phyloP scores from a whole-genome alignment of 1,140 invertebrate genomes.

The Chelonus insularis region DNA sequence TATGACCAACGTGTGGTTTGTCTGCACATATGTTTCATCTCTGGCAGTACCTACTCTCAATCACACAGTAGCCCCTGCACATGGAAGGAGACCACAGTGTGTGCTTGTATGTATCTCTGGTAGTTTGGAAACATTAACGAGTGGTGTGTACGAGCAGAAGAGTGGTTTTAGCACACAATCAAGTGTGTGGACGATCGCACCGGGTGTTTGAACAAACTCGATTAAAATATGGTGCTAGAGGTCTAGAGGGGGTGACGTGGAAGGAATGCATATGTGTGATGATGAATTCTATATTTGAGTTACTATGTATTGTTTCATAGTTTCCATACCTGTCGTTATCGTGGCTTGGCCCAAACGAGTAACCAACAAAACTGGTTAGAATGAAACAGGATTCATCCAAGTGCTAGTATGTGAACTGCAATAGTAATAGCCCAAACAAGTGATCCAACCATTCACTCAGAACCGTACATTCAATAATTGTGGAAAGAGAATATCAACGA shows the following conservation, averaged over 20 bases:
- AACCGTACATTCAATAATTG: constrained; percentile 1
- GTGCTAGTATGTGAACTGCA: neutral
- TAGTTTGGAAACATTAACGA: constrained; percentile 21
- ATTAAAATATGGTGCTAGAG: constrained; percentile 19
- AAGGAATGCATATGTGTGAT: neutral
- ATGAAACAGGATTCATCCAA: neutral
- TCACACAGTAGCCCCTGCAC: constrained; percentile 3
- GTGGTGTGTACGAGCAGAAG: constrained; percentile 6
- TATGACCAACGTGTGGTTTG: constrained; percentile 7
- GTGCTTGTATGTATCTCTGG: neutral
- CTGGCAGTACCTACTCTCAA: neutral
- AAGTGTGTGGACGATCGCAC: constrained; percentile 9
- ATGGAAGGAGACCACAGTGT: neutral
- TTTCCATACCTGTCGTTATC: no score
- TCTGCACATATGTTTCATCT: constrained; percentile 9
- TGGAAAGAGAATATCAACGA: constrained; percentile 14
- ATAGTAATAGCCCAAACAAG: constrained; percentile 9
- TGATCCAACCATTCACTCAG: constrained; percentile 1
- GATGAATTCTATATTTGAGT: no score
- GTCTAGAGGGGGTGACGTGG: neutral
- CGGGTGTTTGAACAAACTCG: constrained; percentile 24
- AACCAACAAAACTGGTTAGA: neutral
- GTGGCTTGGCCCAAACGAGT: neutral
- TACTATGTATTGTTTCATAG: no score
- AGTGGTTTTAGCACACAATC: constrained; percentile 20